These are phyloP conservation scores for Psettodes erumei DNA, from an alignment of 2,113 vertebrate species.

Conservation along the genomic window DNA sequence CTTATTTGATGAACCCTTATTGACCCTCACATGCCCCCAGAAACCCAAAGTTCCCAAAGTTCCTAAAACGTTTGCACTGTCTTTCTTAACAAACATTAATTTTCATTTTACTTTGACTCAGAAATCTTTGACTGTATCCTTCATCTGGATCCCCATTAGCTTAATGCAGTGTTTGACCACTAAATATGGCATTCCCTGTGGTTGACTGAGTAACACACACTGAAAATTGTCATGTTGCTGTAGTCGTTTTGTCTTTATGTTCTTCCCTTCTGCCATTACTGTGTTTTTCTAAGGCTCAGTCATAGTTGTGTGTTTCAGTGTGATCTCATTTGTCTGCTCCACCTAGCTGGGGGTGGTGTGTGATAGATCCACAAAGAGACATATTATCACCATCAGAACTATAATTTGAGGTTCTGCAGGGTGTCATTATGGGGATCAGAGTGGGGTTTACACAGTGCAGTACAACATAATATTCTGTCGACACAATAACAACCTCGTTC, in stretches of 20 bases:
- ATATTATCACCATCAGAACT: conserved; percentile 45
- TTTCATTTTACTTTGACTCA: neutral
- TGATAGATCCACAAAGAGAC: conserved; percentile 8
- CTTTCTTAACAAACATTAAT: neutral
- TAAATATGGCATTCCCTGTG: neutral
- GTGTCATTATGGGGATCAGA: conserved; percentile 47
- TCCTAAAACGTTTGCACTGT: neutral
- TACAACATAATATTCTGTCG: conserved; percentile 33
- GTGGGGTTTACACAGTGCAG: conserved; percentile 6
- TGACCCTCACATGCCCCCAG: neutral
- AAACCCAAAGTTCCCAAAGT: neutral
- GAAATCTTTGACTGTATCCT: neutral
- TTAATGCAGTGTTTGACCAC: neutral
- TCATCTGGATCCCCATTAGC: neutral
- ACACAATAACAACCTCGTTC: conserved; percentile 29
- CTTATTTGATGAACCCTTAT: neutral
- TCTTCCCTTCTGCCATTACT: neutral
- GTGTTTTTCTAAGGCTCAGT: conserved; percentile 18
- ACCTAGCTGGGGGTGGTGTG: conserved; percentile 13
- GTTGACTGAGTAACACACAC: neutral
- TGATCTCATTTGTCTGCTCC: conserved; percentile 38
- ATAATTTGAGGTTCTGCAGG: conserved; percentile 42
- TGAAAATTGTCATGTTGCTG: conserved; percentile 26
- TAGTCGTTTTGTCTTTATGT: conserved; percentile 10
- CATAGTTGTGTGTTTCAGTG: conserved; percentile 27